These are phyloP conservation scores for Capitella teleta DNA, from an alignment of 1,140 invertebrate genomes.

Conservation along the genomic window DNA sequence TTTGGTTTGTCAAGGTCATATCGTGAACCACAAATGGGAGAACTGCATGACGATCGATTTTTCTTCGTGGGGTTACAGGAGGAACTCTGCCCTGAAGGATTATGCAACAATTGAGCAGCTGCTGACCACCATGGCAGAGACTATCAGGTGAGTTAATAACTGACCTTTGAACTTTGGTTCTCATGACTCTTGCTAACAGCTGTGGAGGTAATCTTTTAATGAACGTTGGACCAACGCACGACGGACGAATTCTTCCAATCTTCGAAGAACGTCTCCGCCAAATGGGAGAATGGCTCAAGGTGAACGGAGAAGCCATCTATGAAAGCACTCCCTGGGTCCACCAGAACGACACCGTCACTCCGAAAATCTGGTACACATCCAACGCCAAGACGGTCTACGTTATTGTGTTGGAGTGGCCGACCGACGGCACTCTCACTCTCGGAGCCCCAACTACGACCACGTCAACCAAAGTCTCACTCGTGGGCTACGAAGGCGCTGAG, in stretches of 20 bases:
- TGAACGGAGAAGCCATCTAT: constrained; percentile 86
- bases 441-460: constrained; percentile 27
- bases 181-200: constrained; percentile 39
- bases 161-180: too few species aligned
- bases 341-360: constrained; percentile 71
- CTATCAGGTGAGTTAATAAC: constrained; percentile 51
- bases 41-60: constrained; percentile 70
- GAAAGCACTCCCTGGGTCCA: constrained; percentile 53
- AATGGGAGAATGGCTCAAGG: constrained; percentile 58
- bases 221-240: constrained; percentile 82
- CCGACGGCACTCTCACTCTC: constrained; percentile 44
- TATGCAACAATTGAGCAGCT: constrained; percentile 58
- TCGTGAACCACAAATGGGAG: constrained; percentile 39
- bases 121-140: constrained; percentile 57
- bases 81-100: constrained; percentile 59
- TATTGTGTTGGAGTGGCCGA: constrained; percentile 56
- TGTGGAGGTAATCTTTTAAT: constrained; percentile 80
- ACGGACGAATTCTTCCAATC: constrained; percentile 75
- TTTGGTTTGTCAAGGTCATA: constrained; percentile 8
- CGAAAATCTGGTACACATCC: constrained; percentile 47
- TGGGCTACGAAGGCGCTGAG: constrained; percentile 19
- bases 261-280: constrained; percentile 72
- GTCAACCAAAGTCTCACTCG: constrained; percentile 23
- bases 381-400: constrained; percentile 48
- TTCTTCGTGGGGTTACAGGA: constrained; percentile 53